Base-by-base conservation (phyloP, 2,113 vertebrate species). In the Sebastes fasciatus region DNA sequence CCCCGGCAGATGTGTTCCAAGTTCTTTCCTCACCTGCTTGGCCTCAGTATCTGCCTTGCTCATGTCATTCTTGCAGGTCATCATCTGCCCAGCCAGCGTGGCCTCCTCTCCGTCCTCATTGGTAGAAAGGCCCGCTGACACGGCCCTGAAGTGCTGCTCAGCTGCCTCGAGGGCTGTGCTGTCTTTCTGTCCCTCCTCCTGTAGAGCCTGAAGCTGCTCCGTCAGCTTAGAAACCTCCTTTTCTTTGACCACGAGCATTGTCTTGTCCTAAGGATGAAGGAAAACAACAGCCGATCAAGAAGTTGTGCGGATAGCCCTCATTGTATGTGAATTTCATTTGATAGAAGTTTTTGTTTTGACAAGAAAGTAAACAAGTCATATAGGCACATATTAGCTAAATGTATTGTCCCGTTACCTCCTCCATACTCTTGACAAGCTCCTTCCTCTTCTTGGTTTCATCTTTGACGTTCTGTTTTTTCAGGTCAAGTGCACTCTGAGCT, bases 51-150 rank as follows among this genome's bases (percentile, higher is more conserved):
- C 95, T 3, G 97, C 96, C 91, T 97, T 98, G 93, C 97, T 97
- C 51, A 97, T 97, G 58, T 99, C 97, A 75, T 97, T 97, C 92
- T 99, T 99, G 93, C 98, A 99, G 62, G 94, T 80, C 96, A 99
- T 97, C 97, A 99, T 98, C 79, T 99, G 98, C 1, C 87, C 97
- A 13, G 97, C 96, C 46, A 99, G 90, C 8, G 97, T 98, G 46
- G 96, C 96, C 83, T 96, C 97, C 82, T 96, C 95, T 17, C 97
- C 98, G 4, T 97, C 94, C n/a, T 96, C 97, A 19, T 88, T 98
- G 80, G 95, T 96, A n/a, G 97, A 97, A 23, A 98, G 93, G 9
- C 98, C 98, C 3, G 97, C 96, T 0, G 97, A 99, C 55, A 99
- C 95, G 0, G 97, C 97, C 81, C 96, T 97, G 80, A 99, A 98